These are phyloP conservation scores for Anguilla rostrata DNA, from an alignment of 2,113 vertebrate genomes.

Conservation along the genomic window DNA sequence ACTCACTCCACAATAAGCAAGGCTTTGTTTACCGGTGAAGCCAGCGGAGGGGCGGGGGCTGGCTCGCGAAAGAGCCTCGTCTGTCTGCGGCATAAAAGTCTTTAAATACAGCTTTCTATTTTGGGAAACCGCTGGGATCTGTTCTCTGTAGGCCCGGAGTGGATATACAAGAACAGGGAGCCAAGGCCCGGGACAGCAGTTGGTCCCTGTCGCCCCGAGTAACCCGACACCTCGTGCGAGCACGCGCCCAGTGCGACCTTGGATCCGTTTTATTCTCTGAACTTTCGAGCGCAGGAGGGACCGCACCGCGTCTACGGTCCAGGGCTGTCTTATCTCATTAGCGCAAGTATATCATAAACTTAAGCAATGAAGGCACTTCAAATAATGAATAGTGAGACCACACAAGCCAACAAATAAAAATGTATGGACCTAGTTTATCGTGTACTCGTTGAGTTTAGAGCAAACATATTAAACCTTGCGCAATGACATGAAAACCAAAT, in stretches of 20 bases:
- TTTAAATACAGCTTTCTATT: slow-evolving; percentile 43
- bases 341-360: background rate
- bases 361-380: background rate
- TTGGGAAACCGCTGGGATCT: slow-evolving; percentile 22
- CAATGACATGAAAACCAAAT: background rate
- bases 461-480: background rate
- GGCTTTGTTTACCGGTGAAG: background rate
- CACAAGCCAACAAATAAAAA: too few species aligned
- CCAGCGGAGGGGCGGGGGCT: background rate
- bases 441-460: background rate
- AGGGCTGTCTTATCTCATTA: background rate
- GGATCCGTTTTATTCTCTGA: slow-evolving; percentile 15
- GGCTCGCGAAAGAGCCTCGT: background rate
- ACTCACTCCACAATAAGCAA: background rate
- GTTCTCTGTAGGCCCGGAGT: slow-evolving; percentile 20
- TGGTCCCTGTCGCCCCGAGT: slow-evolving; percentile 54
- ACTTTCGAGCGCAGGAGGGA: background rate
- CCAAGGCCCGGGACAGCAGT: slow-evolving; percentile 61
- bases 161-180: slow-evolving; percentile 54
- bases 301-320: background rate
- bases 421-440: background rate
- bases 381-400: background rate
- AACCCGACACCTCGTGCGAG: slow-evolving; percentile 53
- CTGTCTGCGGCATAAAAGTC: slow-evolving; percentile 22
- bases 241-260: slow-evolving; percentile 57